Evolutionary conservation across 2,797 vertebrate genomes (phyloP), one percentile per base, ranked within the genome.

Genomic region (Crocodylus rhombifer): DNA sequence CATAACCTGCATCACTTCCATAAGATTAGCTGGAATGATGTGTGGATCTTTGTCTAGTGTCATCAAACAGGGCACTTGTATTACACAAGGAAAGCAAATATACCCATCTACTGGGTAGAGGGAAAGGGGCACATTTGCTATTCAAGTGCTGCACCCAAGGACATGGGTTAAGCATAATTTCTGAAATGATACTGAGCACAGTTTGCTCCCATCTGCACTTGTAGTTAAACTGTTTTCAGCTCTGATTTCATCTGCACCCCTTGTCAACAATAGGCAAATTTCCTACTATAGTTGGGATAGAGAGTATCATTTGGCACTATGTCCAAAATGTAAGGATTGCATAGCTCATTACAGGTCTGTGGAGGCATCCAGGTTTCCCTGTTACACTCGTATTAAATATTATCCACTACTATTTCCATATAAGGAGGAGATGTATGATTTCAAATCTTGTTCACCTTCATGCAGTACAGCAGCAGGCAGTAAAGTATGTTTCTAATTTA

Each of bases 401-500:
- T 89, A 88, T 77, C 74, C 80, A 80, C 60, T 63, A 82, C 69
- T 81, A 77, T 77, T 93, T 88, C 56, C 60, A 57, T 79, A 81
- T 1, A 0, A 90, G 42, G 61, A 83, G 10, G 42, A 93, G 33
- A 77, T 64, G 21, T 5, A 1, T 18, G 75, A 83, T 87, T 92
- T 95, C 85, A 90, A 79, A 82, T 89, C 74, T 91, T 91, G 73
- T 92, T 94, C 87, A 62, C 80, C 87, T 91, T 89, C 85, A 71
- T 87, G 74, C 87, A 95, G 77, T 82, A 95, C 84, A 94, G 67
- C 60, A 87, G 89, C 77, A 93, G 64, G 84, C 71, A 83, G 51
- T 88, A 95, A 94, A 96, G 36, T 30, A 80, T 36, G 13, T 84
- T 94, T 89, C 77, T 88, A 91, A 95, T 95, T 94, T 95, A 93